Evolutionary conservation across 2,888 invertebrate species (phyloP), one percentile per base, ranked within the genome.

Genomic region (Drosophila lacicola): DNA sequence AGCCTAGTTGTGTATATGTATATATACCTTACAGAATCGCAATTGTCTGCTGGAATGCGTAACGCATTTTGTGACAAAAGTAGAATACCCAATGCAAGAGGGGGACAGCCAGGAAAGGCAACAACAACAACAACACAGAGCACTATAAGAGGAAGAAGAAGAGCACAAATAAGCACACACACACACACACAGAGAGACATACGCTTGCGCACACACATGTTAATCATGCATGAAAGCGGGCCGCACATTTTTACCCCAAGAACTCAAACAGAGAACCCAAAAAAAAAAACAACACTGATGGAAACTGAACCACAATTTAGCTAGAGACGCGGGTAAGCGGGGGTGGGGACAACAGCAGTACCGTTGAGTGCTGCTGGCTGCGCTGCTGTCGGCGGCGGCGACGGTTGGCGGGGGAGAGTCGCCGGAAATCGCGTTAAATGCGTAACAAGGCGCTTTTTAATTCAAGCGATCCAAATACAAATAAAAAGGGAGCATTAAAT

Each of bases 391-490:
- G 39, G 19, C 33, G 53, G 14, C 42, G 39, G 19, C 33, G n/a
- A 3, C 17, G 6, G 11, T 17, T 50, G 41, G 53, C 49, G 54
- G 42, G 37, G 53, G n/a, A 55, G 42, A 60, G 61, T 54, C 74
- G 70, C 83, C 87, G 83, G 89, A 83, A 87, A 83, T 72, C 60
- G 69, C 65, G 77, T 88, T 88, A 88, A 88, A 88, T 88, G 89
- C 89, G 89, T 83, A 83, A 83, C 89, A 83, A 76, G 84, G 87
- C 83, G 83, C 83, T 83, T 83, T 83, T 83, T 74, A 87, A 83
- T 83, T 89, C 72, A 88, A 72, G 70, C 80, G 66, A 86, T 69
- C 74, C 89, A 74, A 86, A 88, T 74, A 68, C 74, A 75, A 75
- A 75, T 77, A 74, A 74, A 84, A 76, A 73, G 51, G 66, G 34